phyloP scores from a whole-genome alignment of 2,888 invertebrate species.

The Lasius platythorax region DNA sequence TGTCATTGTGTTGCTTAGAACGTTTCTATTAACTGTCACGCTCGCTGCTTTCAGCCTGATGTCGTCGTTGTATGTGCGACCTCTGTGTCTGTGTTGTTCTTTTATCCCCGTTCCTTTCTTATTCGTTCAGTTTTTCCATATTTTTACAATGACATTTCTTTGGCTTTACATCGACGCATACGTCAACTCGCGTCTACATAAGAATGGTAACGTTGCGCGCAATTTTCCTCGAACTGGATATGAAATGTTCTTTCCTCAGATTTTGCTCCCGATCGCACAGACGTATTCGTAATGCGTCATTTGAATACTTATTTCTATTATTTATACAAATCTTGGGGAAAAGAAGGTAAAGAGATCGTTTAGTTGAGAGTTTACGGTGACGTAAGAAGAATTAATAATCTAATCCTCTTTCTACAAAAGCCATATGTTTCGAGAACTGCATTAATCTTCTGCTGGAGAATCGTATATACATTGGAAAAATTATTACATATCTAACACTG shows the following conservation, averaged over 20 bases:
- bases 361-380: not conserved
- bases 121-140: constrained; percentile 27
- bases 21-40: constrained; percentile 37
- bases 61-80: not conserved
- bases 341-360: not conserved
- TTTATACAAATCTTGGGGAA: not conserved
- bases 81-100: not conserved
- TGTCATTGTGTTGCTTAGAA: constrained; percentile 28
- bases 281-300: not conserved
- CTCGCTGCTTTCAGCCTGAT: not conserved
- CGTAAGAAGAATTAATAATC: not conserved
- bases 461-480: not conserved
- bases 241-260: not conserved
- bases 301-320: constrained; percentile 9
- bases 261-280: not conserved
- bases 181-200: constrained; percentile 22
- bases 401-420: not conserved
- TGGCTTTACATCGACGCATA: constrained; percentile 25
- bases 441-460: not conserved
- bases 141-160: constrained; percentile 35
- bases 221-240: constrained; percentile 7
- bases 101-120: constrained; percentile 21
- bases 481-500: not conserved
- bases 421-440: not conserved
- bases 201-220: constrained; percentile 8